Evolutionary conservation across 2,797 vertebrate genomes (phyloP).

Genomic region (Podargus strigoides): DNA sequence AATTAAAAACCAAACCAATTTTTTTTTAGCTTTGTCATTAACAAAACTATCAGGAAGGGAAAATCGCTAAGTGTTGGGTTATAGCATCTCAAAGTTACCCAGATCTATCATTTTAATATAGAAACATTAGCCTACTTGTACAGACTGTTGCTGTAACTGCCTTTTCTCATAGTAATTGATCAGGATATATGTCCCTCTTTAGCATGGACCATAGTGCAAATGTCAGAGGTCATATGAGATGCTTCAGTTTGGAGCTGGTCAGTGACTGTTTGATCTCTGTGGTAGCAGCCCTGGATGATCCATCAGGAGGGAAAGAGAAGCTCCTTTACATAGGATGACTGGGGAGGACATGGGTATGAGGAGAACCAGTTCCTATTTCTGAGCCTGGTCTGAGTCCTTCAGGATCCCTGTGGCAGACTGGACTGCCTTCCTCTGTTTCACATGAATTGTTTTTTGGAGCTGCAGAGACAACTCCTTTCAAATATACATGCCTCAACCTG

Average conservation of each 20-base stretch:
- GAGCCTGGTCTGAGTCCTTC: neutral
- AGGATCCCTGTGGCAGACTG: neutral
- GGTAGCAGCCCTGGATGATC: neutral
- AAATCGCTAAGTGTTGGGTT: neutral
- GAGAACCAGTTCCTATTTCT: no score
- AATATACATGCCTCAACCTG: neutral
- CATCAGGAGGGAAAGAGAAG: neutral
- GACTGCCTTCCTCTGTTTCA: neutral
- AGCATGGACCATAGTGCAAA: accelerated
- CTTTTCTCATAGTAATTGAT: neutral
- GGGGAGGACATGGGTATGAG: no score
- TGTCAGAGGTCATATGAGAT: neutral
- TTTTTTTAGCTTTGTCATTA: neutral
- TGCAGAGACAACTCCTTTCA: neutral
- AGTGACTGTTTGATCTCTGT: neutral
- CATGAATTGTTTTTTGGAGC: neutral
- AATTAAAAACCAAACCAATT: neutral
- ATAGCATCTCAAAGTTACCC: neutral
- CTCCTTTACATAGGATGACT: neutral
- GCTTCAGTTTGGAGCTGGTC: neutral
- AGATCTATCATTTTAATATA: neutral
- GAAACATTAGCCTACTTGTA: neutral
- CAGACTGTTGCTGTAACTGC: neutral
- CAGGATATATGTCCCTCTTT: neutral
- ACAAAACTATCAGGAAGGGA: neutral